phyloP scores from a whole-genome alignment of 2,888 invertebrate genomes.

The Sphecodes monilicornis region DNA sequence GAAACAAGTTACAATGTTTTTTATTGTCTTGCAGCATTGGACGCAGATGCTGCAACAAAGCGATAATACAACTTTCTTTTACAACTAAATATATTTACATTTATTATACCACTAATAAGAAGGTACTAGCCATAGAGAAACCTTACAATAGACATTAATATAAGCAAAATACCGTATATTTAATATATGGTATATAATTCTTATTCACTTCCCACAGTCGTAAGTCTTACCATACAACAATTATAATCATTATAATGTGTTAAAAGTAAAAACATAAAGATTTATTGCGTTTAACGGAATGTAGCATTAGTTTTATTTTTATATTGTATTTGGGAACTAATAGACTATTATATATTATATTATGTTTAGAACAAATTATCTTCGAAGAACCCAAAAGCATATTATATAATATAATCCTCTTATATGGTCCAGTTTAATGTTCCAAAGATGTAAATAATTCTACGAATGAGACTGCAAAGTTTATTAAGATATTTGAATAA shows the following conservation, averaged over 20 bases:
- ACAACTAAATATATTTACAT: constrained; percentile 25
- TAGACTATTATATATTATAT: constrained; percentile 40
- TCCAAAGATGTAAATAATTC: constrained; percentile 59
- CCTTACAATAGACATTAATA: constrained; percentile 45
- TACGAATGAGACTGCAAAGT: constrained; percentile 44
- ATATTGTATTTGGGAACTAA: constrained; percentile 31
- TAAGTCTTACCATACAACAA: constrained; percentile 22
- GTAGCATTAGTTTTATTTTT: constrained; percentile 54
- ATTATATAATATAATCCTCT: constrained; percentile 46
- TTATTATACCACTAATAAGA: constrained; percentile 48
- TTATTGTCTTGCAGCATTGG: constrained; percentile 75
- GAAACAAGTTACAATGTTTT: constrained; percentile 29
- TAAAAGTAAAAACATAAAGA: constrained; percentile 32
- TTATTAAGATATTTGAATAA: constrained; percentile 51
- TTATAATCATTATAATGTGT: constrained; percentile 28
- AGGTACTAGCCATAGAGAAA: constrained; percentile 39
- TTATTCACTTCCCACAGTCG: constrained; percentile 37
- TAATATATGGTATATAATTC: constrained; percentile 51
- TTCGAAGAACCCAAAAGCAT: constrained; percentile 37
- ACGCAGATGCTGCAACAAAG: constrained; percentile 78
- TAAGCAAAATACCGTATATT: constrained; percentile 51
- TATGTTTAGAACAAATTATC: constrained; percentile 29
- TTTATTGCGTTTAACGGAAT: constrained; percentile 37
- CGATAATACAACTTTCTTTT: constrained; percentile 75
- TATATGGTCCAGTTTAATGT: constrained; percentile 47